Evolutionary conservation across 2,113 vertebrate species (phyloP), one percentile per base, ranked within the genome.

Genomic region (Psilopsiagon aymara): DNA sequence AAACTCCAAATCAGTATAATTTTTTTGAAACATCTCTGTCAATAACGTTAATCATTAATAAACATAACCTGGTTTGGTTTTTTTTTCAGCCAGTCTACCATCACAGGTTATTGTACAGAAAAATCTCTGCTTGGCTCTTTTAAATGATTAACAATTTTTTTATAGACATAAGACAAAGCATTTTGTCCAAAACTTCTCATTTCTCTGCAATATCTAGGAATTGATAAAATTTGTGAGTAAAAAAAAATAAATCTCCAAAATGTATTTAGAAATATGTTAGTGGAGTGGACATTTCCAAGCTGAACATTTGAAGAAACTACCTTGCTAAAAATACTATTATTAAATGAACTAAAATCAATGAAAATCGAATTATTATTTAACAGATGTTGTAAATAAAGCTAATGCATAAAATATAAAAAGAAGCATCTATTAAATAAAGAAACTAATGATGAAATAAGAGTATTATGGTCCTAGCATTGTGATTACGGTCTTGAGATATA

Each of bases 141-240:
- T 49, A 28, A 25, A 44, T 68, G 27, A 84, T 82, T 55, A 10
- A 66, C 35, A 79, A 9, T 18, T n/a, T 82, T 82, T 89, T 94
- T 23, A 17, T 25, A 41, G 46, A 63, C 0, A 4, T 43, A 35
- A 77, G 13, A 10, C 46, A 94, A 75, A 74, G 18, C 21, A 25
- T 83, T 91, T 90, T 35, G 14, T 13, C 7, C 63, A 73, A 60
- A 76, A 75, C 10, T 79, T 82, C 60, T 39, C 8, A 19, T 81
- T 94, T 93, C 31, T 90, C 11, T 71, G 14, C 29, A 28, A 14
- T 14, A n/a, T 23, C 17, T 46, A 66, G 67, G 24, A 80, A 86
- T 3, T 35, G 6, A 79, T 52, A 3, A 15, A 4, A 57, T 71
- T 53, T 67, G 2, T 0, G 1, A 64, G 20, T 1, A 55, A 62